Conservation (phyloP, 2,113 vertebrate species). For the Erpornis zantholeuca region DNA sequence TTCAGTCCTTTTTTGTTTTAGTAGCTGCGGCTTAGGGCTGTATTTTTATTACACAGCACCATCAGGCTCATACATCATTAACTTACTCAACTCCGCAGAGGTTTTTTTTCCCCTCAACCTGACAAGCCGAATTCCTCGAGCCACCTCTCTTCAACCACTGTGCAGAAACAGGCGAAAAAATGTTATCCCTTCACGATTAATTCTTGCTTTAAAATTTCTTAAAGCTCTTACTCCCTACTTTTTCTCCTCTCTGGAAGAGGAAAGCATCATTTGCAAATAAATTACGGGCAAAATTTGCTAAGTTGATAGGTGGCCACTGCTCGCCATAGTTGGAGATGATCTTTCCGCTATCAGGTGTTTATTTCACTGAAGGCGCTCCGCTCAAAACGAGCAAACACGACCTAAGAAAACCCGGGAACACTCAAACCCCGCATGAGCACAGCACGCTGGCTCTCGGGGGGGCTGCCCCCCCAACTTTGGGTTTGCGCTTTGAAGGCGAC, state of each 20-base stretch:
- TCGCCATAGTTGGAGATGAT: not conserved
- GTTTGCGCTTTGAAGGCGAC: not conserved
- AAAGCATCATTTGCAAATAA: not conserved
- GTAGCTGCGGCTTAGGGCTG: not conserved
- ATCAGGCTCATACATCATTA: rapidly evolving
- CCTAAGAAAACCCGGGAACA: not conserved
- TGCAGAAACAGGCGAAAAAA: not conserved
- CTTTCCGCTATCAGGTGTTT: not conserved
- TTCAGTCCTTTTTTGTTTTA: not conserved
- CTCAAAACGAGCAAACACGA: not conserved
- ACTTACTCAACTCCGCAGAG: not conserved
- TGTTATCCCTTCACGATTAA: not conserved
- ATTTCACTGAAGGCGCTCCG: not conserved
- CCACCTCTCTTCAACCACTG: not conserved
- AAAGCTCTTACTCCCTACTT: not conserved
- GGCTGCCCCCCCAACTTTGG: rapidly evolving
- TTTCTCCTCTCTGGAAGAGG: not conserved
- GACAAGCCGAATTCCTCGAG: not conserved
- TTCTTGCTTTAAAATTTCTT: not conserved
- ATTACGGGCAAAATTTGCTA: not conserved
- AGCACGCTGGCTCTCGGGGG: not conserved
- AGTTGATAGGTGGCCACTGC: not conserved
- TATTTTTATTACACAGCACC: not conserved
- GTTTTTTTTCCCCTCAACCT: not conserved
- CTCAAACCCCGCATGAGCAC: not conserved